phyloP scores from a whole-genome alignment of 2,113 vertebrate genomes.

The Collichthys lucidus region DNA sequence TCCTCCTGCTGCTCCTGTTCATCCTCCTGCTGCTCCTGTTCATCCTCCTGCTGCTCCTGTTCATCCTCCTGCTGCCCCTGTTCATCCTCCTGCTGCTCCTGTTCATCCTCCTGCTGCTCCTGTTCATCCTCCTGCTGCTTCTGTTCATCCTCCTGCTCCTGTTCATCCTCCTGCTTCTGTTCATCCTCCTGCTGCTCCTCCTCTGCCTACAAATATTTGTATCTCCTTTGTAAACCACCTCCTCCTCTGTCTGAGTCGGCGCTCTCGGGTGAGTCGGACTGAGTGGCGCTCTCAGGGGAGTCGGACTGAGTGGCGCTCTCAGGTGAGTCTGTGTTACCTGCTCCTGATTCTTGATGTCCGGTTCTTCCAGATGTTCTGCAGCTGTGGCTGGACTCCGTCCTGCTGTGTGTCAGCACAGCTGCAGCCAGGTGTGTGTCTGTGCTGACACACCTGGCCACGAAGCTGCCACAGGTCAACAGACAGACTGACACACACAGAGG shows the following conservation, averaged over 20 bases:
- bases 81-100: too few species aligned
- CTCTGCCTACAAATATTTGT: not conserved
- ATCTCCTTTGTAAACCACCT: not conserved
- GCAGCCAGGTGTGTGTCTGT: conserved; percentile 32
- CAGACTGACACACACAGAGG: conserved; percentile 2
- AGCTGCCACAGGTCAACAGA: too few species aligned
- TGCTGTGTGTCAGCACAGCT: conserved; percentile 48
- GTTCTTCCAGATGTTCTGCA: conserved; percentile 70
- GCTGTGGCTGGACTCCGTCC: conserved; percentile 21
- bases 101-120: too few species aligned
- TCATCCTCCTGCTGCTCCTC: not conserved
- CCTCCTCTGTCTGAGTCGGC: too few species aligned
- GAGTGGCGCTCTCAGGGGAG: too few species aligned
- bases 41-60: too few species aligned
- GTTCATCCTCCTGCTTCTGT: not conserved
- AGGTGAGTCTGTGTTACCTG: conserved; percentile 10
- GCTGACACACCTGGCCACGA: conserved; percentile 67
- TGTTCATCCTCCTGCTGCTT: too few species aligned
- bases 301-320: not conserved
- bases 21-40: too few species aligned
- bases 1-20: not conserved
- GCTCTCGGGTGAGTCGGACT: too few species aligned
- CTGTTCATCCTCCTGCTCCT: not conserved
- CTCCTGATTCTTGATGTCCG: not conserved
- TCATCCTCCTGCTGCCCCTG: too few species aligned